Base-by-base conservation (phyloP, 2,113 vertebrate species). In the Alaudala cheleensis region DNA sequence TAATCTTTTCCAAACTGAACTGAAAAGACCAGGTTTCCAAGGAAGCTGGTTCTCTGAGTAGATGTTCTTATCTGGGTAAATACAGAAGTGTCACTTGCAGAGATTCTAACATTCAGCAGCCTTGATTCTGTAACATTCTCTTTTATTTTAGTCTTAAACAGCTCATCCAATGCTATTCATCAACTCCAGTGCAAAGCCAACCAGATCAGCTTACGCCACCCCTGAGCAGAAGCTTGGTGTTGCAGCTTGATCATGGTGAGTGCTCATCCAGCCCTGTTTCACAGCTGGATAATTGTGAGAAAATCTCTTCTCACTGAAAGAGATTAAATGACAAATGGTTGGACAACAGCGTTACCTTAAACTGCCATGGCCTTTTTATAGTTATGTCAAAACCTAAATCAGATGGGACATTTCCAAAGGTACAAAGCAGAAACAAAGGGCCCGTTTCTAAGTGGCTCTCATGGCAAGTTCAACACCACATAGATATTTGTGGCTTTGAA, bases 401-500 rank as follows among this genome's bases (percentile, higher is more conserved):
- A 49, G 40, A 64, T 29, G 44, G 73, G 53, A 91, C 33, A 34
- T 74, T 93, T 86, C 26, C 33, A 76, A 50, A 72, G 31, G 26
- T 25, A 37, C 33, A 67, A 71, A 78, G 67, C 13, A 67, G 42
- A 92, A 84, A 70, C 37, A 39, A 88, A 88, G 33, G 40, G 51
- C 34, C 54, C 20, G 1, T 88, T 94, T 83, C 76, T 88, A 31
- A 51, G 80, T 26, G 51, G 13, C 51, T 93, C 24, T 86, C 82
- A n/a, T 18, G 72, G 86, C 37, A 29, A 83, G 25, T 17, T 70
- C 29, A 34, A 78, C 33, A 58, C 54, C 67, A 90, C 79, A 67
- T 13, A 87, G 84, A 87, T 86, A 82, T 26, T 62, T 92, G 90
- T 66, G 71, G 56, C 51, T 92, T 95, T 94, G 90, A 94, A 94